Evolutionary conservation across 1,140 invertebrate genomes (phyloP).

Genomic region (Sipha flava): DNA sequence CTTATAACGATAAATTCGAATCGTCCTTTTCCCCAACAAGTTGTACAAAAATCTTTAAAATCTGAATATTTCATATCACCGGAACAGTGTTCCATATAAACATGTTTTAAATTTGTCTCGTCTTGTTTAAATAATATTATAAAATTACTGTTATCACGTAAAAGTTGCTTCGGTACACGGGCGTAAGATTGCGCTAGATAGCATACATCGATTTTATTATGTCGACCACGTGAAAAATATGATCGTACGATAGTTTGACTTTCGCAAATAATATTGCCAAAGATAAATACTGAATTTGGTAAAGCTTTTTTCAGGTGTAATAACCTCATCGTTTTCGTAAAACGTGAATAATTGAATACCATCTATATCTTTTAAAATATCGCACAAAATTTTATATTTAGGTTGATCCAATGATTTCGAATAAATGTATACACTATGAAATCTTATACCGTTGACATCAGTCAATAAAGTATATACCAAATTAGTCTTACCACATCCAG

Average conservation of each 20-base stretch:
- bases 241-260: too few relatives aligned
- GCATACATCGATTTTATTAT: too few relatives aligned
- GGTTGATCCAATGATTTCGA: slow-evolving; percentile 36
- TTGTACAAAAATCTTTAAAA: too few relatives aligned
- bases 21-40: slow-evolving; percentile 45
- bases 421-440: slow-evolving; percentile 45
- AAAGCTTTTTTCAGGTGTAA: slow-evolving; percentile 33
- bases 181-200: too few relatives aligned
- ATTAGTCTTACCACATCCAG: slow-evolving; percentile 28
- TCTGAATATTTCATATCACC: too few relatives aligned
- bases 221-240: too few relatives aligned
- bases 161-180: too few relatives aligned
- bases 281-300: slow-evolving; percentile 42
- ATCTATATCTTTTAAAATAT: slow-evolving; percentile 38
- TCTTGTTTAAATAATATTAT: too few relatives aligned
- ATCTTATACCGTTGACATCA: too few relatives aligned
- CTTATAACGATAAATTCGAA: slow-evolving; percentile 42
- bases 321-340: slow-evolving; percentile 27
- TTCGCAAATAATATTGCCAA: slow-evolving; percentile 44
- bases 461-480: background rate
- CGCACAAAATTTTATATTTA: slow-evolving; percentile 41
- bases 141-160: too few relatives aligned
- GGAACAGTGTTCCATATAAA: too few relatives aligned
- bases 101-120: too few relatives aligned
- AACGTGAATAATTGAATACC: slow-evolving; percentile 38